Conservation (phyloP, 2,113 vertebrate species). For the Chaetodon trifascialis region DNA sequence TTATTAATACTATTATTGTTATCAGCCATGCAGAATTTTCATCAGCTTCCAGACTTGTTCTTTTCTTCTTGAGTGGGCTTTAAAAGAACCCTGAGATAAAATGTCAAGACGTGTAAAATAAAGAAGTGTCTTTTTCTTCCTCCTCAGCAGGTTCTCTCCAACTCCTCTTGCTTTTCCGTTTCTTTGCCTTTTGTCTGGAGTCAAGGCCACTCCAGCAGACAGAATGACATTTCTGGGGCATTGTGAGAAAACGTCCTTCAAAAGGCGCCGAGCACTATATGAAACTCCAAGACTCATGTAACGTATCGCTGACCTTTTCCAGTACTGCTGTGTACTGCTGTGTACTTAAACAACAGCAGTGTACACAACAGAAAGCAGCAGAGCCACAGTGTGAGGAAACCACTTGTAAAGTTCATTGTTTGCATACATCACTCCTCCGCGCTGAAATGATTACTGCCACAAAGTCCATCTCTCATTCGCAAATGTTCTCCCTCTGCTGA, state of each 20-base stretch:
- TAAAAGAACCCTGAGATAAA: neutral
- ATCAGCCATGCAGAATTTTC: neutral
- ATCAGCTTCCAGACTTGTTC: neutral
- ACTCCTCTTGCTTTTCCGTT: constrained; percentile 30
- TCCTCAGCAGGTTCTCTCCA: constrained; percentile 3
- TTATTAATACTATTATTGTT: too few species aligned
- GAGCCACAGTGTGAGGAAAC: constrained; percentile 5
- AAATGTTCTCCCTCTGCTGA: constrained; percentile 39
- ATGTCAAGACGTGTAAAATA: neutral
- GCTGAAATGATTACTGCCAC: constrained; percentile 31
- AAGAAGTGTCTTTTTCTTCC: neutral
- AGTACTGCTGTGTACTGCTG: neutral
- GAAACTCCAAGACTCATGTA: constrained; percentile 47
- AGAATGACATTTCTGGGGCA: constrained; percentile 73
- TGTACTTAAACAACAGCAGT: constrained; percentile 19
- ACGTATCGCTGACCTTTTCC: constrained; percentile 51
- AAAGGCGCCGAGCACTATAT: constrained; percentile 27
- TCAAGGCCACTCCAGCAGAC: constrained; percentile 61
- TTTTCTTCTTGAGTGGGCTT: neutral
- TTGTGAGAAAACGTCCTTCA: constrained; percentile 60
- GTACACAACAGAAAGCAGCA: constrained; percentile 27
- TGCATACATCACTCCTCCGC: neutral
- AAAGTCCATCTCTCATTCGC: constrained; percentile 30
- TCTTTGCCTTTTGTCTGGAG: constrained; percentile 58
- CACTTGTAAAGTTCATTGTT: neutral